Evolutionary conservation across 1,140 invertebrate species (phyloP).

Genomic region (Semibalanus balanoides): DNA sequence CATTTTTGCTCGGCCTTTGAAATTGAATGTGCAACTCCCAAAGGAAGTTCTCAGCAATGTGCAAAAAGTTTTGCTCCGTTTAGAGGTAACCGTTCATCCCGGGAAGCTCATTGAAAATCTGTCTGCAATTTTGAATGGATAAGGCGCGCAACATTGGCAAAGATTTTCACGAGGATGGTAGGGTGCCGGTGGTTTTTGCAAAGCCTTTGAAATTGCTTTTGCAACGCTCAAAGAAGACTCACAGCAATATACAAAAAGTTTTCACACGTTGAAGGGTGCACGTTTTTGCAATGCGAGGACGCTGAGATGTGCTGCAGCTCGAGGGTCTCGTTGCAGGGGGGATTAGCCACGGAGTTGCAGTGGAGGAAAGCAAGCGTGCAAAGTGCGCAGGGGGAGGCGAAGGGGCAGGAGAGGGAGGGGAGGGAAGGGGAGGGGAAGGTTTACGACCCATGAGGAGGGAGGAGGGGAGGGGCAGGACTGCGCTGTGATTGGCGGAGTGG

Average conservation of each 20-base stretch:
- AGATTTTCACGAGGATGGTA: no score
- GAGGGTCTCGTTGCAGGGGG: background rate
- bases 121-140: no score
- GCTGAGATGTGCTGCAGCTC: background rate
- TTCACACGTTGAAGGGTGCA: background rate
- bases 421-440: background rate
- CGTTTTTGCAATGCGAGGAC: background rate
- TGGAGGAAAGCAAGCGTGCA: background rate
- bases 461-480: background rate
- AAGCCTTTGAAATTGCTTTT: background rate
- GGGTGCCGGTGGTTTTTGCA: background rate
- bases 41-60: no score
- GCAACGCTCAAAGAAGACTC: background rate
- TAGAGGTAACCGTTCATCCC: no score
- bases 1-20: no score
- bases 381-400: background rate
- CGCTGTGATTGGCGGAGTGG: background rate
- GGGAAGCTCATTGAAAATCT: no score
- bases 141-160: no score
- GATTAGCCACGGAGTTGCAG: background rate
- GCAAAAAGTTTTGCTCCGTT: no score
- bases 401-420: background rate
- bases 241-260: background rate
- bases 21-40: no score
- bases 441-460: background rate